Evolutionary conservation across 2,113 vertebrate species (phyloP).

Genomic region (Anhinga anhinga): DNA sequence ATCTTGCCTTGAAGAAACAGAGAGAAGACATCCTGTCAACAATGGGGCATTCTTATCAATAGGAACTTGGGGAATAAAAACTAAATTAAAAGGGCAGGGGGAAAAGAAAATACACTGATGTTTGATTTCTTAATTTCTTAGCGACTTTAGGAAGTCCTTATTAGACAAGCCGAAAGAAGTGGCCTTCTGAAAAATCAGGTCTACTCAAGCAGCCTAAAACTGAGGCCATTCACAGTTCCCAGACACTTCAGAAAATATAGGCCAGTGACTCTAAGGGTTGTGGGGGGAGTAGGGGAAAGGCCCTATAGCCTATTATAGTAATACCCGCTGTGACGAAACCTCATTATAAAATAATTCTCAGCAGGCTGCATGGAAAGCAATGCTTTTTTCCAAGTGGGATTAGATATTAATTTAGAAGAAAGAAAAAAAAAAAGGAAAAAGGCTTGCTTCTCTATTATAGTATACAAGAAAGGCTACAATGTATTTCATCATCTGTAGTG

Average conservation of each 20-base stretch:
- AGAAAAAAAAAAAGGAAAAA: neutral
- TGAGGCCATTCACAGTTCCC: neutral
- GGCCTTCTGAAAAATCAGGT: neutral
- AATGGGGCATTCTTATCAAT: neutral
- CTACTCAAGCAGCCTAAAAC: neutral
- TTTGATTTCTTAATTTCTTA: neutral
- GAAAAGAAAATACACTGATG: neutral
- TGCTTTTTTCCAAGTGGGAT: neutral
- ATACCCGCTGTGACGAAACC: neutral
- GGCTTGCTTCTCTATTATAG: neutral
- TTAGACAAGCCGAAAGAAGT: neutral
- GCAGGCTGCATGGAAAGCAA: neutral
- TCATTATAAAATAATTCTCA: conserved; percentile 10
- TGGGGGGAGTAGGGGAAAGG: neutral
- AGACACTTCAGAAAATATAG: neutral
- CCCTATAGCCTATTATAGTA: neutral
- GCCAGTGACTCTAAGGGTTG: neutral
- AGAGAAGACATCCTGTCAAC: neutral
- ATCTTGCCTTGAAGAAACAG: neutral
- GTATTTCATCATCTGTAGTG: neutral
- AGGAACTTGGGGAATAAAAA: neutral
- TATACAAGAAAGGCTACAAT: neutral
- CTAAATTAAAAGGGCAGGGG: neutral
- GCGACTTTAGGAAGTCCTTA: neutral
- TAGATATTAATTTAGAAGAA: neutral